These are phyloP conservation scores for Calonectris borealis DNA, from an alignment of 2,113 vertebrate genomes.

Conservation along the genomic window DNA sequence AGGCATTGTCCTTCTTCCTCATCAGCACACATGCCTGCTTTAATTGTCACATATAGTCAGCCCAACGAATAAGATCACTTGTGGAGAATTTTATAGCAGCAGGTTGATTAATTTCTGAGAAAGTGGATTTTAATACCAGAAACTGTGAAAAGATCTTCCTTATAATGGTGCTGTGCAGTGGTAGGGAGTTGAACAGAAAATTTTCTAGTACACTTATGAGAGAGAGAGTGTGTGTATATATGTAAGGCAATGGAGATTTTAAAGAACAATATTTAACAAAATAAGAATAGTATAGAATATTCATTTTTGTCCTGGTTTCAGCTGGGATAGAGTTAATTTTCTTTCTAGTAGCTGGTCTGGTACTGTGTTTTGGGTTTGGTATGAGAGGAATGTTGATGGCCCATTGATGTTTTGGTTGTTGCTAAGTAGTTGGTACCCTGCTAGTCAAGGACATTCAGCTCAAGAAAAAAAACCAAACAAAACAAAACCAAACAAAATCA, in stretches of 20 bases:
- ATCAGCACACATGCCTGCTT: not conserved
- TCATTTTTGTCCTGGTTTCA: not conserved
- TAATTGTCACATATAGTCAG: not conserved
- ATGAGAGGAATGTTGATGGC: too few relatives aligned
- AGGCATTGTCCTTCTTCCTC: not conserved
- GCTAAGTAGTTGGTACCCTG: too few relatives aligned
- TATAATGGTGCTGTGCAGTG: not conserved
- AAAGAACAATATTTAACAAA: not conserved
- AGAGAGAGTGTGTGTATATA: not conserved
- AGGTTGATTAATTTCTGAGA: constrained; percentile 1
- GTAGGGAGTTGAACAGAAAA: not conserved
- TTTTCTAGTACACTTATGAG: not conserved
- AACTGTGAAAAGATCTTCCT: not conserved
- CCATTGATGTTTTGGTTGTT: too few relatives aligned
- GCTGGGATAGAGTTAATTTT: too few relatives aligned
- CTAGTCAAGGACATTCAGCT: too few relatives aligned
- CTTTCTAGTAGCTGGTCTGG: too few relatives aligned
- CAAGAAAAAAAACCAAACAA: too few relatives aligned
- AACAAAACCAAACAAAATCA: too few relatives aligned
- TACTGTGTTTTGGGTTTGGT: too few relatives aligned
- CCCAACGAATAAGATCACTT: not conserved
- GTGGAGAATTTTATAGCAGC: not conserved
- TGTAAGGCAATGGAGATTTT: not conserved
- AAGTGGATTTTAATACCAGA: constrained; percentile 8
- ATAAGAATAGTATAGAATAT: not conserved